These are phyloP conservation scores for Sinohyriopsis cumingii DNA, from an alignment of 2,888 invertebrate species.

Conservation along the genomic window DNA sequence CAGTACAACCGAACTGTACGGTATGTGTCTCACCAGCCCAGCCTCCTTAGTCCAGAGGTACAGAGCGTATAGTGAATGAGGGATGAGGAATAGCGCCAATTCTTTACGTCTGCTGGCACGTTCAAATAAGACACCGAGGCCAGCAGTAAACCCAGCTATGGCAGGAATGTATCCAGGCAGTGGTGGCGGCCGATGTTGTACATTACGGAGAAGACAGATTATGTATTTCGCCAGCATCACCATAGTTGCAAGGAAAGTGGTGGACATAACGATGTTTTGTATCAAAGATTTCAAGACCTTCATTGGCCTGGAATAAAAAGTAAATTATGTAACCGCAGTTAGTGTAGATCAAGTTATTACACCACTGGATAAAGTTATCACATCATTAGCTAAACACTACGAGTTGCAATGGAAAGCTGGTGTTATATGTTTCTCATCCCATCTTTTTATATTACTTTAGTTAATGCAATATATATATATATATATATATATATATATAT, in stretches of 20 bases:
- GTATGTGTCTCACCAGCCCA: slow-evolving; percentile 29
- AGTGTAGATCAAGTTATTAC: too few relatives aligned
- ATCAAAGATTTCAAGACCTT: slow-evolving; percentile 39
- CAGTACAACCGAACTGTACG: slow-evolving; percentile 47
- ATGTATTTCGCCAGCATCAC: slow-evolving; percentile 54
- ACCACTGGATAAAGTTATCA: too few relatives aligned
- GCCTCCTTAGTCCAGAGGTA: slow-evolving; percentile 43
- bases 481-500: too few relatives aligned
- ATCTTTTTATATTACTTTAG: too few relatives aligned
- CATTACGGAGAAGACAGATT: slow-evolving; percentile 55
- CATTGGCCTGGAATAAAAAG: slow-evolving; percentile 45
- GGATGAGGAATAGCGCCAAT: slow-evolving; percentile 54
- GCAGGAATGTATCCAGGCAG: slow-evolving; percentile 48
- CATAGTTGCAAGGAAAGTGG: slow-evolving; percentile 55
- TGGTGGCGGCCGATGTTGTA: slow-evolving; percentile 47
- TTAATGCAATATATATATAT: too few relatives aligned
- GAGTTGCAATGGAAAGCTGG: too few relatives aligned
- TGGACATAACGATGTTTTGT: slow-evolving; percentile 53
- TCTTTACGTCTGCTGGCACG: slow-evolving; percentile 52
- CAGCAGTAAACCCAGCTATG: slow-evolving; percentile 43
- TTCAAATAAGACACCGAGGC: slow-evolving; percentile 51
- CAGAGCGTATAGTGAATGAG: slow-evolving; percentile 50
- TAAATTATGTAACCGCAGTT: neutral
- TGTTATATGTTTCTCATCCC: too few relatives aligned
- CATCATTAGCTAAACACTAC: too few relatives aligned